Evolutionary conservation across 2,797 vertebrate species (phyloP).

Genomic region (Columba guinea): DNA sequence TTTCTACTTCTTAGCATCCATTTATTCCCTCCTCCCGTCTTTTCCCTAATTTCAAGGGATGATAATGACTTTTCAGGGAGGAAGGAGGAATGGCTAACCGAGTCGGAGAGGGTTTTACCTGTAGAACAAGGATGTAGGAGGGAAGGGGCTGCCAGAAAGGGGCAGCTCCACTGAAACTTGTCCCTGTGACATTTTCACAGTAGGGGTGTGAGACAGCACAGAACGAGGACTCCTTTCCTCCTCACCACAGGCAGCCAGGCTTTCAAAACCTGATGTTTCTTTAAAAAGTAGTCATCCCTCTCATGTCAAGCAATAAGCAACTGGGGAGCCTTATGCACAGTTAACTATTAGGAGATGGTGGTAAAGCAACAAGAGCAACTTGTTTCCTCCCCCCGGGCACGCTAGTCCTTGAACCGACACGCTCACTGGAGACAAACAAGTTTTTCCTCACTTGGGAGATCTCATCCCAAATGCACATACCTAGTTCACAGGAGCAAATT

Average conservation of each 20-base stretch:
- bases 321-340: neutral
- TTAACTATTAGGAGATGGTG: neutral
- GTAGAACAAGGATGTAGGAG: constrained; percentile 59
- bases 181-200: neutral
- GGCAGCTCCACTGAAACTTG: constrained; percentile 16
- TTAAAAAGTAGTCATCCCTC: neutral
- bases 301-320: neutral
- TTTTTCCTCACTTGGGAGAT: neutral
- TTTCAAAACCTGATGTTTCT: neutral
- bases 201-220: neutral
- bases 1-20: constrained; percentile 79
- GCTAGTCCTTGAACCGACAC: neutral
- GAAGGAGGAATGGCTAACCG: neutral
- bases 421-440: neutral
- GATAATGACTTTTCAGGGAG: constrained; percentile 64
- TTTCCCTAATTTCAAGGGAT: constrained; percentile 68
- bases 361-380: neutral
- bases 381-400: neutral
- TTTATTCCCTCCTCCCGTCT: constrained; percentile 64
- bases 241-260: neutral
- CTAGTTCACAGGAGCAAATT: neutral
- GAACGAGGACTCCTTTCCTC: neutral
- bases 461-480: constrained; percentile 45
- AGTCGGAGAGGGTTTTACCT: constrained; percentile 64
- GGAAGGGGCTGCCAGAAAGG: constrained; percentile 57